Evolutionary conservation across 2,797 vertebrate genomes (phyloP).

Genomic region (Pangasius krempfi): DNA sequence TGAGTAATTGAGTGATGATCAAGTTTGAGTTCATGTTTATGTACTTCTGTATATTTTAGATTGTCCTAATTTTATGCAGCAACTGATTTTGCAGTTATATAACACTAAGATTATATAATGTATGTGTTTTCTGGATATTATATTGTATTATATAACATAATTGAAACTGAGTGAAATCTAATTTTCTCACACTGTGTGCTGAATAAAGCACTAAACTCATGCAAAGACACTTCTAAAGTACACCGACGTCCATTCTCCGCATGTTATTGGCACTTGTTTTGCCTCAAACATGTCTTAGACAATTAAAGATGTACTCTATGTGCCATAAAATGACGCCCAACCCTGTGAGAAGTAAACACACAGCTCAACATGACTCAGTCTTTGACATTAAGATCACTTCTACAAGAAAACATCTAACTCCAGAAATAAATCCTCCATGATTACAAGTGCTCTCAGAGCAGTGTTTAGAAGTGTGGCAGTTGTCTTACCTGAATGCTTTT

Average conservation of each 20-base stretch:
- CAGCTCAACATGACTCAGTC: neutral
- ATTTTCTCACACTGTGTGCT: neutral
- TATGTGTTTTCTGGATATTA: neutral
- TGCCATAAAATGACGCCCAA: neutral
- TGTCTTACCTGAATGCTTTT: constrained; percentile 70
- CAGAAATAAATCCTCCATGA: neutral
- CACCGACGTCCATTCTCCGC: neutral
- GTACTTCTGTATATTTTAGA: neutral
- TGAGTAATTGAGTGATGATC: neutral
- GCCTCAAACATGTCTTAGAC: neutral
- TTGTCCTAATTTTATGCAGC: neutral
- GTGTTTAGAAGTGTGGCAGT: constrained; percentile 22
- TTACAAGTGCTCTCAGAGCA: neutral
- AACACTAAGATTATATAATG: neutral
- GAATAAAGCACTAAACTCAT: neutral
- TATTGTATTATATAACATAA: too few species aligned
- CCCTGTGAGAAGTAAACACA: neutral
- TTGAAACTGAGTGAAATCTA: neutral
- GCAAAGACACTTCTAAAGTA: neutral
- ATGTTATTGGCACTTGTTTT: neutral
- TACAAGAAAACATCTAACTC: neutral
- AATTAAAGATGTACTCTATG: neutral
- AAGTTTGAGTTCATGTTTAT: neutral
- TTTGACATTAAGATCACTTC: neutral
- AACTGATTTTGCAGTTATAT: neutral